A percentile compares a stretch with the other conserved stretches of the same genome.
These are phyloP conservation scores for Peribatodes rhomboidaria DNA, from an alignment of 2,888 invertebrate species.

Conservation along the genomic window DNA sequence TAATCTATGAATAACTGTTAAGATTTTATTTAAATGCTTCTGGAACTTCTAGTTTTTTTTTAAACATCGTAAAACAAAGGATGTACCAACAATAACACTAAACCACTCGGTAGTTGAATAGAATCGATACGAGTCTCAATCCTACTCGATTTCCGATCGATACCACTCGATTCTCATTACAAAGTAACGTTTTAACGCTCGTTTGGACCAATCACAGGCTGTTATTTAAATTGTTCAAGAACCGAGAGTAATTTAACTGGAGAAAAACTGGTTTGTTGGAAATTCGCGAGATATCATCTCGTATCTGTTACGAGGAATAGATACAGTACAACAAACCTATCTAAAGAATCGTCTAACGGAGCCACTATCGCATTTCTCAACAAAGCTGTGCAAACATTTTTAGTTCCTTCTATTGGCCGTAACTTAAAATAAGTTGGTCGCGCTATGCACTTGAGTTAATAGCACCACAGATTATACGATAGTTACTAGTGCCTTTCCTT, in stretches of 20 bases:
- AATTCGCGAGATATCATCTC: conserved; percentile 68
- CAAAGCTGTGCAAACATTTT: neutral
- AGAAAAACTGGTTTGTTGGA: conserved; percentile 67
- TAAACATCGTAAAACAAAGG: conserved; percentile 5
- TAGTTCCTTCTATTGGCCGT: neutral
- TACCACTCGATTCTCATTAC: conserved; percentile 64
- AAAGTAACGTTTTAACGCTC: conserved; percentile 68
- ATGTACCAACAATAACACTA: conserved; percentile 44
- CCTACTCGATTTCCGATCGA: conserved; percentile 51
- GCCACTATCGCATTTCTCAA: neutral
- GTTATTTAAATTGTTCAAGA: conserved; percentile 74
- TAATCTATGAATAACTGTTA: too few relatives aligned
- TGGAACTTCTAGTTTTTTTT: neutral
- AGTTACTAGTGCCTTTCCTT: conserved; percentile 37
- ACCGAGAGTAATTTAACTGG: conserved; percentile 65
- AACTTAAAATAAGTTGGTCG: neutral
- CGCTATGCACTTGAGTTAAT: conserved; percentile 52
- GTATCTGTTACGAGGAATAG: conserved; percentile 59
- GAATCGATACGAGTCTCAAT: conserved; percentile 55
- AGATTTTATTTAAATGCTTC: too few relatives aligned
- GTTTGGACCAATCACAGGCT: conserved; percentile 66
- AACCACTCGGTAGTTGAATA: conserved; percentile 57
- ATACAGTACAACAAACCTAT: conserved; percentile 44
- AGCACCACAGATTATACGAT: conserved; percentile 46
- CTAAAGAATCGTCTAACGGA: neutral